phyloP scores from a whole-genome alignment of 2,113 vertebrate genomes.

The Semnornis frantzii region DNA sequence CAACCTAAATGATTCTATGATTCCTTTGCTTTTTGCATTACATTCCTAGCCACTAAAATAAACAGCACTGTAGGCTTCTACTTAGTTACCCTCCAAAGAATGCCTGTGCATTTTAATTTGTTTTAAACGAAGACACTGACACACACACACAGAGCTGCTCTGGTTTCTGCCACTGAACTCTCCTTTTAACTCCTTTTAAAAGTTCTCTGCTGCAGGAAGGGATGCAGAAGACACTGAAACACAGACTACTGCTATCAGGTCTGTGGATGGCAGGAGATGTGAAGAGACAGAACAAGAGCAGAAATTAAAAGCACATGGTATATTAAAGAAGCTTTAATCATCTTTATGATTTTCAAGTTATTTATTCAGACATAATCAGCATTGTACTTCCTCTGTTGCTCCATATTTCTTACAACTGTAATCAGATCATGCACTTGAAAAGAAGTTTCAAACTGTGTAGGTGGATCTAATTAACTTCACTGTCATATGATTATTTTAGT shows the following conservation, averaged over 20 bases:
- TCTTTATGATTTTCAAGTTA: conserved; percentile 59
- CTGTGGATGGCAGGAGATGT: neutral
- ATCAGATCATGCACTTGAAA: conserved; percentile 69
- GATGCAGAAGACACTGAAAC: neutral
- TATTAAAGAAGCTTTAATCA: conserved; percentile 61
- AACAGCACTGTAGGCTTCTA: neutral
- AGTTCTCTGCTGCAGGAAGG: neutral
- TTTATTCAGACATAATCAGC: conserved; percentile 67
- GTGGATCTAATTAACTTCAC: conserved; percentile 67
- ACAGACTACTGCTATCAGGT: neutral
- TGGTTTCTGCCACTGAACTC: neutral
- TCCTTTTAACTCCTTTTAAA: neutral
- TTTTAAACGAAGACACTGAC: neutral
- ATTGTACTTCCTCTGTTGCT: conserved; percentile 58
- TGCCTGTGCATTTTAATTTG: neutral
- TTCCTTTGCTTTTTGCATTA: neutral
- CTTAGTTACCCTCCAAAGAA: neutral
- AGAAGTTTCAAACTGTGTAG: conserved; percentile 53
- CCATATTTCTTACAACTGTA: conserved; percentile 63
- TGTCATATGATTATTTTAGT: conserved; percentile 24
- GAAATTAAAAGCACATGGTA: conserved; percentile 48
- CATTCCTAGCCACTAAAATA: neutral
- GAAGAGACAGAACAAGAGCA: conserved; percentile 28
- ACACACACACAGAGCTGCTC: neutral
- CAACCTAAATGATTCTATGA: neutral